Evolutionary conservation across 2,113 vertebrate genomes (phyloP), one percentile per base, ranked within the genome.

Genomic region (Sialia sialis): DNA sequence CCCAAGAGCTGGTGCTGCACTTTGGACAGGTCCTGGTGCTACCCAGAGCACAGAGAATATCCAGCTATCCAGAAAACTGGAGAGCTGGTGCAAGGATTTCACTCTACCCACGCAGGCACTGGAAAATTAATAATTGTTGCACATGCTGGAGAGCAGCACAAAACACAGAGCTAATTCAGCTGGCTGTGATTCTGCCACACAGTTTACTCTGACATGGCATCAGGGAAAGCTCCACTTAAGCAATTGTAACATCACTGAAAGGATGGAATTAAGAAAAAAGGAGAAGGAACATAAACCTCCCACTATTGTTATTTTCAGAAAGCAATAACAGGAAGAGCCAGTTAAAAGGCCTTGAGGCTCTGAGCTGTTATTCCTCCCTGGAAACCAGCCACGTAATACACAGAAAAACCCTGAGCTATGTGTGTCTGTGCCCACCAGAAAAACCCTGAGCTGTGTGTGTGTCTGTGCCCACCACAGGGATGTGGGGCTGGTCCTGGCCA

Each of bases 221-320:
- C 68, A 84, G 51, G 62, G 84, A 89, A 97, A 91, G 93, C 84
- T 94, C 59, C 66, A 39, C 84, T 90, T 89, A 94, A 95, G 68
- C 97, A 96, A 89, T 89, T 95, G 96, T 97, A 97, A 84, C 90
- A 95, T 96, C 93, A 84, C 94, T 88, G 90, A 92, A 95, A 90
- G 94, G 94, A 94, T 34, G 93, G 96, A 92, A 95, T 90, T 96
- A 80, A 93, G 69, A n/a, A 62, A 59, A 96, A 96, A 87, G 64
- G 70, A 94, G 93, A 95, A 93, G 91, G 92, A 97, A 91, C 93
- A 96, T 94, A 98, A 97, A 96, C 72, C 68, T 96, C 79, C 88
- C 83, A 77, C 82, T 90, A 59, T 69, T 86, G 79, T 97, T 95
- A 90, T 88, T 96, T 97, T 94, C 68, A 52, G 69, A 89, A 92